phyloP scores from a whole-genome alignment of 2,113 vertebrate genomes.

The Corythoichthys intestinalis region DNA sequence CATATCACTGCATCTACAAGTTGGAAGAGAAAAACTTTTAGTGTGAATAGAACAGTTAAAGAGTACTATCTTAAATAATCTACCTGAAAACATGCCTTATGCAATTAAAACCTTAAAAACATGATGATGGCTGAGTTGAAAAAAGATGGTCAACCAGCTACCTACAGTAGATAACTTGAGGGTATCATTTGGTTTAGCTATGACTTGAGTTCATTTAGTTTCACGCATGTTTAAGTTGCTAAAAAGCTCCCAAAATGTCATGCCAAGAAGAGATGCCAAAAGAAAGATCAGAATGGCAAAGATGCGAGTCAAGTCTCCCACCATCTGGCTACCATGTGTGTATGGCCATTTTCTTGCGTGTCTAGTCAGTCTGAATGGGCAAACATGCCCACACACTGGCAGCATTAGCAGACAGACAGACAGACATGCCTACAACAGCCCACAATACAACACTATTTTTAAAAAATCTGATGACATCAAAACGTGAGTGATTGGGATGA shows the following conservation, averaged over 20 bases:
- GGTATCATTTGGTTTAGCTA: too few species aligned
- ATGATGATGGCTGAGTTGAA: too few species aligned
- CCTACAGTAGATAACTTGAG: not conserved
- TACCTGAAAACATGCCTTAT: too few species aligned
- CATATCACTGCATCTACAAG: too few species aligned
- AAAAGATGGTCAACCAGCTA: not conserved
- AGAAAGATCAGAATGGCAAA: conserved; percentile 33
- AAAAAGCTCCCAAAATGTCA: not conserved
- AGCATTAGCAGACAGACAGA: not conserved
- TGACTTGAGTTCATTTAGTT: not conserved
- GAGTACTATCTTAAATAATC: too few species aligned
- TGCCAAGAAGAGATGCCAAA: conserved; percentile 5
- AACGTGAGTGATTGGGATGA: not conserved
- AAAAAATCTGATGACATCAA: not conserved
- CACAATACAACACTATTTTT: not conserved
- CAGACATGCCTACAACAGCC: not conserved
- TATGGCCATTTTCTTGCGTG: conserved; percentile 34
- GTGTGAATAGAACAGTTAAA: too few species aligned
- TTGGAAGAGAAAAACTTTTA: too few species aligned
- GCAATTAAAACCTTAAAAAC: too few species aligned
- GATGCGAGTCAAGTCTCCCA: conserved; percentile 42
- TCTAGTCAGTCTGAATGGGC: conserved; percentile 17
- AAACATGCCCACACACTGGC: conserved; percentile 20
- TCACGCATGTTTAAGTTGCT: not conserved
- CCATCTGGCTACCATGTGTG: conserved; percentile 57